Evolutionary conservation across 2,797 vertebrate species (phyloP).

Genomic region (Gadopsis marmoratus): DNA sequence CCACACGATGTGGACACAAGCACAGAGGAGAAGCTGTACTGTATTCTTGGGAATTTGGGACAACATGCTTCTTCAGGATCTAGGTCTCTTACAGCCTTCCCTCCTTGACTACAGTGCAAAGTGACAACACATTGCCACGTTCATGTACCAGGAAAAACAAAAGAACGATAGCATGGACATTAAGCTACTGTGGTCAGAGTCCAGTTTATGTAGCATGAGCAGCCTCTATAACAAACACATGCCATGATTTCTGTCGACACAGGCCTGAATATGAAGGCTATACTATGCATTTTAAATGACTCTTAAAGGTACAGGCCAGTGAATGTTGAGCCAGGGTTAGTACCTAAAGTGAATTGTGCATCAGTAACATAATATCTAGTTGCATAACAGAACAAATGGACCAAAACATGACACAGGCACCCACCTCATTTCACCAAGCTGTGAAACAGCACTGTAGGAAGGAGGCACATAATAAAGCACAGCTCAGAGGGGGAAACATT

Average conservation of each 20-base stretch:
- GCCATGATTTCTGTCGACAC: conserved; percentile 26
- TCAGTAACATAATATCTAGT: conserved; percentile 26
- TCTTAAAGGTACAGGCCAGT: conserved; percentile 32
- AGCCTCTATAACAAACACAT: conserved; percentile 40
- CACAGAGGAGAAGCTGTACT: conserved; percentile 33
- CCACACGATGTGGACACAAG: conserved; percentile 37
- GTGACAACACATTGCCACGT: conserved; percentile 28
- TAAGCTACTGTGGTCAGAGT: neutral
- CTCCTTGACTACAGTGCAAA: conserved; percentile 3
- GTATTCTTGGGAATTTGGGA: conserved; percentile 53
- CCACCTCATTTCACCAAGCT: conserved; percentile 18
- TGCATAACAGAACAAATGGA: neutral
- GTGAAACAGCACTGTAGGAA: conserved; percentile 12
- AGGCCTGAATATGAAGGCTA: conserved; percentile 53
- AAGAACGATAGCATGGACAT: neutral
- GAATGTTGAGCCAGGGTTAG: neutral
- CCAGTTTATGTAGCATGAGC: conserved; percentile 22
- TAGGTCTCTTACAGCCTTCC: conserved; percentile 42
- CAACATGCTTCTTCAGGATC: conserved; percentile 47
- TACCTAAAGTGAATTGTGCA: neutral
- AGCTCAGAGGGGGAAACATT: conserved; percentile 31
- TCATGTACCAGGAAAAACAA: neutral
- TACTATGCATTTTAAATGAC: conserved; percentile 10
- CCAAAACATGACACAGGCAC: conserved; percentile 23
- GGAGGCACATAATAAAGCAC: conserved; percentile 8